Evolutionary conservation across 2,797 vertebrate species (phyloP).

Genomic region (Phyllotis vaccarum): DNA sequence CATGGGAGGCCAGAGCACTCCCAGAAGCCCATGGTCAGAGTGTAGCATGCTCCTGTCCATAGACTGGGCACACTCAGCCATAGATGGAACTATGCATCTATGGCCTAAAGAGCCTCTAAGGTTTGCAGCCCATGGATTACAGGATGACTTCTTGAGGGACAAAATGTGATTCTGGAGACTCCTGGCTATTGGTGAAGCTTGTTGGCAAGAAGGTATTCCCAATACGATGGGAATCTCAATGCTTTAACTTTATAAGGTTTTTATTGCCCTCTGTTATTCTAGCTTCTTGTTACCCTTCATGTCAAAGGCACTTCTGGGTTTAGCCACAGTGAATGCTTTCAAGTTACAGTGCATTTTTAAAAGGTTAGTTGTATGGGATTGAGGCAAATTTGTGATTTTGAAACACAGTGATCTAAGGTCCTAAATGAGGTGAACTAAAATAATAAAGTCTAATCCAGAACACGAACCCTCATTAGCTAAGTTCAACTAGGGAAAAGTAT

Average conservation of each 20-base stretch:
- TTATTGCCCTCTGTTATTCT: background rate
- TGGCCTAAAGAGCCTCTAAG: too few relatives aligned
- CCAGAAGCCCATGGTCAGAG: background rate
- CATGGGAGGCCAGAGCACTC: background rate
- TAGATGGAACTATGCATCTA: background rate
- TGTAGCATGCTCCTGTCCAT: background rate
- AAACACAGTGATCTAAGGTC: slow-evolving; percentile 73
- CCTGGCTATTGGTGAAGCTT: background rate
- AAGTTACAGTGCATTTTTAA: slow-evolving; percentile 84
- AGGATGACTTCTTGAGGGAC: background rate
- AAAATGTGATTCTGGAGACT: background rate
- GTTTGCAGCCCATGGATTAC: too few relatives aligned
- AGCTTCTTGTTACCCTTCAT: slow-evolving; percentile 67
- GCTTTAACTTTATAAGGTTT: background rate
- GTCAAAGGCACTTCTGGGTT: slow-evolving; percentile 90
- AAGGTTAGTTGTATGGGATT: slow-evolving; percentile 72
- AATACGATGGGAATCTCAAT: background rate
- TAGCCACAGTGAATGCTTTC: slow-evolving; percentile 81
- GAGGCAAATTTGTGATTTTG: slow-evolving; percentile 77
- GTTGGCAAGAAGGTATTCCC: background rate
- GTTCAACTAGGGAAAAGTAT: background rate
- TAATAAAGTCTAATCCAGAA: background rate
- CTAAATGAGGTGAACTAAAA: slow-evolving; percentile 37
- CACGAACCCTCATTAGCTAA: background rate
- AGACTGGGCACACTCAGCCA: background rate